A percentile compares a stretch with the other conserved stretches of the same genome.
These are phyloP conservation scores for Therioaphis trifolii DNA, from an alignment of 2,888 invertebrate species.

Conservation along the genomic window DNA sequence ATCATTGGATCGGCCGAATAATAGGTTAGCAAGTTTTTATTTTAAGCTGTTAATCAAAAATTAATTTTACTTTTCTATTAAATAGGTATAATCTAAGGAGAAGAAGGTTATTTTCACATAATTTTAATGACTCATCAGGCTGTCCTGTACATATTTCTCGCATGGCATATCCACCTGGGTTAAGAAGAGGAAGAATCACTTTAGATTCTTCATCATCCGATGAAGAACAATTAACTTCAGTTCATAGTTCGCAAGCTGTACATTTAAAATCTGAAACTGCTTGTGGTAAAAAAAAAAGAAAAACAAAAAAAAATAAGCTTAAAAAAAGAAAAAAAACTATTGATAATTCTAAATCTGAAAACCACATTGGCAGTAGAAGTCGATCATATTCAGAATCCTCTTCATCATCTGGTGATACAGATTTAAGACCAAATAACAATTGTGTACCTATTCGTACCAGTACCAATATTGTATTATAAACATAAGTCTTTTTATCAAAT, in stretches of 20 bases:
- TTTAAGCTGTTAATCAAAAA: neutral
- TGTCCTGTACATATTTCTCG: neutral
- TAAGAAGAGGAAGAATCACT: neutral
- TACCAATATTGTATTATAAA: neutral
- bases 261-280: neutral
- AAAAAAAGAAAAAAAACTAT: neutral
- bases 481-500: neutral
- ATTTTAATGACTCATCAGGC: neutral
- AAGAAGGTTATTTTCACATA: neutral
- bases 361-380: neutral
- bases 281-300: slow-evolving; percentile 11
- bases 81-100: slow-evolving; percentile 49
- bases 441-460: neutral
- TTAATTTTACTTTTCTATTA: neutral
- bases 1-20: slow-evolving; percentile 34
- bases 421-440: neutral
- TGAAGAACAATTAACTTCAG: neutral
- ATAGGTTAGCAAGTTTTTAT: slow-evolving; percentile 27
- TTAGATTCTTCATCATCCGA: slow-evolving; percentile 23
- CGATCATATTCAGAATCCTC: slow-evolving; percentile 38
- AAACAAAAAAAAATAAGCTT: neutral
- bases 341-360: neutral
- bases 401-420: slow-evolving; percentile 7
- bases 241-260: neutral
- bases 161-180: neutral